Percentiles rank a stretch among this genome's conserved stretches.
Evolutionary conservation across 1,140 invertebrate genomes (phyloP).

Genomic region (Apis laboriosa): DNA sequence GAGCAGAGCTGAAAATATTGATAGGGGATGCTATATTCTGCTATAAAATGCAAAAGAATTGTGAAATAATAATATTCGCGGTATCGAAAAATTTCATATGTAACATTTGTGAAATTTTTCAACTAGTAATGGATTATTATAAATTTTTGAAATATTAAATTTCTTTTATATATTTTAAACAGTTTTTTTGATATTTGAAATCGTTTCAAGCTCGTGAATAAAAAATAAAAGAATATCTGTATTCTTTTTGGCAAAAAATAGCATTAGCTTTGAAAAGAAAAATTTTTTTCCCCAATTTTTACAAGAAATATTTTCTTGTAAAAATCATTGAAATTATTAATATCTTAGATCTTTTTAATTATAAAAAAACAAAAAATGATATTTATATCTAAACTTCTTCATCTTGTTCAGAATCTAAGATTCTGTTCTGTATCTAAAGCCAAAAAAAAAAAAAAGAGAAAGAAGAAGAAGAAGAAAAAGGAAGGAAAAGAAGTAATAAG

Average conservation of each 20-base stretch:
- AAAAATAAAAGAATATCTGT: too few relatives aligned
- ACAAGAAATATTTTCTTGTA: too few relatives aligned
- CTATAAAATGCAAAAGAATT: neutral
- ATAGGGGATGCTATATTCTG: neutral
- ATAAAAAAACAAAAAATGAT: neutral
- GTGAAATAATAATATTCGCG: neutral
- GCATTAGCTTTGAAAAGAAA: too few relatives aligned
- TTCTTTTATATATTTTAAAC: too few relatives aligned
- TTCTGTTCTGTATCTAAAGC: neutral
- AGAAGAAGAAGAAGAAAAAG: neutral
- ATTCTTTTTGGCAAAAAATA: too few relatives aligned
- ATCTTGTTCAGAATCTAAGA: neutral
- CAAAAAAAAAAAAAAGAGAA: too few relatives aligned
- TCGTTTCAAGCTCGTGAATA: too few relatives aligned
- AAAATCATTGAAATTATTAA: too few relatives aligned
- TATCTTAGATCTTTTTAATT: neutral
- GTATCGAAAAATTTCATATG: neutral
- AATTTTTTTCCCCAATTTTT: too few relatives aligned
- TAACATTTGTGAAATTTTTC: neutral
- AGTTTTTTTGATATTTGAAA: too few relatives aligned
- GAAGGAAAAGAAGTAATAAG: neutral
- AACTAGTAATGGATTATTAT: neutral
- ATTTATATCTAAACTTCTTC: neutral
- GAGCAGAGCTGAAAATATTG: neutral
- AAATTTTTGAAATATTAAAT: too few relatives aligned